Evolutionary conservation across 2,797 vertebrate species (phyloP).

Genomic region (Margarornis squamiger): DNA sequence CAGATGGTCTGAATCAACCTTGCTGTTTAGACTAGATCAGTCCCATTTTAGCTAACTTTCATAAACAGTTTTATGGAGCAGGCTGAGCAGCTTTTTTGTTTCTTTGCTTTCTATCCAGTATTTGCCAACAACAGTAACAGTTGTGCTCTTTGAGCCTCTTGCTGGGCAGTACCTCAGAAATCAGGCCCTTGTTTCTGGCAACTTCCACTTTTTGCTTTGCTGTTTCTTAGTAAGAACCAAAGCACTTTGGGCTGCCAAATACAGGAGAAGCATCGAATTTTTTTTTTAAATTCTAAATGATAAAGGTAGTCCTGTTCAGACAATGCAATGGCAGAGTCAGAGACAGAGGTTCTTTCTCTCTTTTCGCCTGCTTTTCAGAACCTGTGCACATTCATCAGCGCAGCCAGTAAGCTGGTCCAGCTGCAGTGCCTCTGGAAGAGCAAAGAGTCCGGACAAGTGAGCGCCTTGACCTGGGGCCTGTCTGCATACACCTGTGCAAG

Average conservation of each 20-base stretch:
- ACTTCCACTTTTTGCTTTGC: not conserved
- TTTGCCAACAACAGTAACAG: not conserved
- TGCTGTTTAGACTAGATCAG: conserved; percentile 50
- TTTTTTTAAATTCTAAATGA: not conserved
- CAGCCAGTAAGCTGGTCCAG: conserved; percentile 88
- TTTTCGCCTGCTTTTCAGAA: conserved; percentile 77
- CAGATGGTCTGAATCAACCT: conserved; percentile 57
- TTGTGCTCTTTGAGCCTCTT: not conserved
- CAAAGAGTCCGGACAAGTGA: conserved; percentile 84
- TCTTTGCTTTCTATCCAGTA: not conserved
- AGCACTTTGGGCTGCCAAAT: not conserved
- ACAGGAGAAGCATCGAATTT: rapidly evolving
- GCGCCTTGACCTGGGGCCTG: conserved; percentile 87
- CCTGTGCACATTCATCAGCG: conserved; percentile 88
- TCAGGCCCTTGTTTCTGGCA: not conserved
- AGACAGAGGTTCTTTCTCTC: not conserved
- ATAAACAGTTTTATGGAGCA: conserved; percentile 15
- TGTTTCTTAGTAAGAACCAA: not conserved
- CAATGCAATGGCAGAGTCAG: not conserved
- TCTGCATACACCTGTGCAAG: conserved; percentile 85
- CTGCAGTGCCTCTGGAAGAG: conserved; percentile 87
- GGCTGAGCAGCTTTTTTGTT: not conserved
- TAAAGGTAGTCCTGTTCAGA: not conserved
- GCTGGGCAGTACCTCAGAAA: not conserved
- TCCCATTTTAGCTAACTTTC: conserved; percentile 5